Evolutionary conservation across 2,113 vertebrate genomes (phyloP).

Genomic region (Arenaria interpres): DNA sequence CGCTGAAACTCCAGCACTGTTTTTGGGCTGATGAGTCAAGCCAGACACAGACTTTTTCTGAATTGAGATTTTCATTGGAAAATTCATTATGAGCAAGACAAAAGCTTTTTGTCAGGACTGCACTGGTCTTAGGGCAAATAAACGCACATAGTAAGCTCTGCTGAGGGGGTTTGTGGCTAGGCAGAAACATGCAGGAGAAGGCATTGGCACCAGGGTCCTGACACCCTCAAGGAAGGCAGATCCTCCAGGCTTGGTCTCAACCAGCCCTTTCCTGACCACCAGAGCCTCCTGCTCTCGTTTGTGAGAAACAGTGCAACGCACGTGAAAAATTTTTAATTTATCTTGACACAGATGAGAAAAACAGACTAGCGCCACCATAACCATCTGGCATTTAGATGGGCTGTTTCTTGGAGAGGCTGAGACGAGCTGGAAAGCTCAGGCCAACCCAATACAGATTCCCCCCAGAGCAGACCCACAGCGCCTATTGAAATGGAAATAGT

Average conservation of each 20-base stretch:
- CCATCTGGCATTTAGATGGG: background rate
- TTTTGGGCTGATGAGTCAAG: background rate
- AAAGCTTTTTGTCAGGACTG: background rate
- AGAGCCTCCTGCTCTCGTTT: background rate
- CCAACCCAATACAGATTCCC: background rate
- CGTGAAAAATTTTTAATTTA: background rate
- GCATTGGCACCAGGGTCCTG: fast-evolving
- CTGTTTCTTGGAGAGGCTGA: background rate
- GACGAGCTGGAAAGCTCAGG: background rate
- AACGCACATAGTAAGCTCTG: background rate
- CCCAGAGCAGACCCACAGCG: background rate
- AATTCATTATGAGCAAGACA: background rate
- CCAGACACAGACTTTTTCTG: background rate
- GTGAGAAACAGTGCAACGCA: background rate
- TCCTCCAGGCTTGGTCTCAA: background rate
- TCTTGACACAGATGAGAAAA: background rate
- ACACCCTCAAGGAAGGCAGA: background rate
- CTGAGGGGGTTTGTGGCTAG: background rate
- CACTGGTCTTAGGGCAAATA: background rate
- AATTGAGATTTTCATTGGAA: background rate
- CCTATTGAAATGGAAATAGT: background rate
- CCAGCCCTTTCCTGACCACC: background rate
- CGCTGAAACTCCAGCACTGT: background rate
- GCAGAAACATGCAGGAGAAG: background rate
- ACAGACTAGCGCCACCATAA: background rate